Evolutionary conservation across 2,797 vertebrate species (phyloP).

Genomic region (Mormyrus proboscirostris): DNA sequence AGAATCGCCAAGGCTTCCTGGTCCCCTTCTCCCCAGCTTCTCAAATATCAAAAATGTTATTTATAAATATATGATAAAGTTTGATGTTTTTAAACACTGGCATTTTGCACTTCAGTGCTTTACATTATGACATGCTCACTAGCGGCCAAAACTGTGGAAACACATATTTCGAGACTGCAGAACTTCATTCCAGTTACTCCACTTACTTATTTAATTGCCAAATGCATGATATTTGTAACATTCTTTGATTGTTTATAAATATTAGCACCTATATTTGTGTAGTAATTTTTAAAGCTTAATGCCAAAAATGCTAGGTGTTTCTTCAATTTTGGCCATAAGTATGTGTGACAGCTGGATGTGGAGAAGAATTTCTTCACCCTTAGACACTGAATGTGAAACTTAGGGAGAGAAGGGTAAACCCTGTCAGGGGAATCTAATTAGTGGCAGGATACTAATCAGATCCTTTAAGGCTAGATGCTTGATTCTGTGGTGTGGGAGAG

Average conservation of each 20-base stretch:
- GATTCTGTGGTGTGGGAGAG: not conserved
- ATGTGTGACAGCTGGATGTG: not conserved
- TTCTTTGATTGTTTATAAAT: not conserved
- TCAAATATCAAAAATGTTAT: not conserved
- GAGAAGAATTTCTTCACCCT: not conserved
- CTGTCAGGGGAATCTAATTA: not conserved
- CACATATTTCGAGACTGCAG: not conserved
- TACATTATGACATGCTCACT: not conserved
- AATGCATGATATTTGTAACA: not conserved
- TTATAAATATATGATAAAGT: not conserved
- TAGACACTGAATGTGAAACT: not conserved
- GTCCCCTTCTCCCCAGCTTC: not conserved
- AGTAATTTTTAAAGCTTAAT: not conserved
- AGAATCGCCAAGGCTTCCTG: not conserved
- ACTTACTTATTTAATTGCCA: not conserved
- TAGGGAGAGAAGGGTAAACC: not conserved
- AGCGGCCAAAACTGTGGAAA: not conserved
- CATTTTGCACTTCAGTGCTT: not conserved
- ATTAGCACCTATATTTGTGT: not conserved
- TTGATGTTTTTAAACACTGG: not conserved
- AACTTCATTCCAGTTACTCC: not conserved
- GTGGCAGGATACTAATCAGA: not conserved
- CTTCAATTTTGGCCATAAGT: not conserved
- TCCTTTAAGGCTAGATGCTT: not conserved
- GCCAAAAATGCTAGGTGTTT: not conserved